Base-by-base conservation (phyloP, 2,888 invertebrate species). In the Andricus curvator region DNA sequence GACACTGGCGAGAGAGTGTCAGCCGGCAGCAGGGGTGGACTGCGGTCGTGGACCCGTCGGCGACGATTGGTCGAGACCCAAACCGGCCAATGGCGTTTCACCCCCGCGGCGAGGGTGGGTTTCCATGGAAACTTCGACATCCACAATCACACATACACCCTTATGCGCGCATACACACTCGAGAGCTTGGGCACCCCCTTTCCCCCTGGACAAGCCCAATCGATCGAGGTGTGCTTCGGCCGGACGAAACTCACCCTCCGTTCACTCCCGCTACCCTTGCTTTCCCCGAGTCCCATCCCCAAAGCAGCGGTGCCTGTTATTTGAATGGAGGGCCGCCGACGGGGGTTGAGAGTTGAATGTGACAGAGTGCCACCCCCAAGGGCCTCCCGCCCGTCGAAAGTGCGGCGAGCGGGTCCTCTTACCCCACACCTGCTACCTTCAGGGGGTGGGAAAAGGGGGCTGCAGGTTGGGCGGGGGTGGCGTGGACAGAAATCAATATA, bases 401-500 rank as follows among this genome's bases (percentile, higher is more conserved):
- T 91, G 90, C 91, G 91, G 90, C 90, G 91, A 90, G 89, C 90
- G 86, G 86, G 84, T 88, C 87, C 88, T 86, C 86, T 84, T 83
- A 85, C 83, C 87, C 86, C 87, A 86, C 87, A 86, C 87, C 88
- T 88, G 88, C 86, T 86, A 85, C 84, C 78, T 79, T 83, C 82
- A 81, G 84, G 82, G 78, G 83, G 86, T 84, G 86, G 88, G 86
- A 81, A 83, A 81, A 82, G 83, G 79, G 78, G 77, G 78, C 65
- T 78, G 80, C 80, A 84, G 88, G 86, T 87, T 85, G 86, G 86
- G 86, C 86, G 88, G 87, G 89, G 91, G 88, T 89, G 91, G 88
- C 89, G 90, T 92, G 92, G 92, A 92, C 92, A 92, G 92, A 92
- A 92, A 92, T 92, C 92, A 92, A 92, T 92, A 92, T 92, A 92